Evolutionary conservation across 1,140 invertebrate species (phyloP).

Genomic region (Pachypsylla venusta): DNA sequence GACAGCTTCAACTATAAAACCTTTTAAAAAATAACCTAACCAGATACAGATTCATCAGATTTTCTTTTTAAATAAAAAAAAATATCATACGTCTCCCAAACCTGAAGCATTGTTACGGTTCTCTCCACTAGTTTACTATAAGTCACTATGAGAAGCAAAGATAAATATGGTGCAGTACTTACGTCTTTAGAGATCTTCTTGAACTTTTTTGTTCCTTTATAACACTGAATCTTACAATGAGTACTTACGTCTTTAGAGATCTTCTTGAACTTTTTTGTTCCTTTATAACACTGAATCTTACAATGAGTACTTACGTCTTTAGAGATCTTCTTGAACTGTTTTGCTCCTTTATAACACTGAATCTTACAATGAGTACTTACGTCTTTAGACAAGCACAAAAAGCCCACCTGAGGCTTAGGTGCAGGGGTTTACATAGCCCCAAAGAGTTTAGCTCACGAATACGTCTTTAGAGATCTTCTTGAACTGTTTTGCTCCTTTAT

Average conservation of each 20-base stretch:
- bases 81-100: too few species aligned
- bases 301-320: background rate
- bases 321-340: background rate
- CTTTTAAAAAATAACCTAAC: too few species aligned
- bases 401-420: too few species aligned
- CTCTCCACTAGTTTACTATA: too few species aligned
- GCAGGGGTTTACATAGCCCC: too few species aligned
- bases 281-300: background rate
- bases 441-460: background rate
- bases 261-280: background rate
- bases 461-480: background rate
- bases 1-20: too few species aligned
- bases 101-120: too few species aligned
- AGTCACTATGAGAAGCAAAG: too few species aligned
- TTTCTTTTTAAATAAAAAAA: too few species aligned
- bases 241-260: background rate
- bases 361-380: background rate
- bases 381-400: background rate
- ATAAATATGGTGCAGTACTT: too few species aligned
- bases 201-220: background rate
- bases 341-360: background rate
- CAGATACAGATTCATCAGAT: too few species aligned
- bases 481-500: background rate
- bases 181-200: background rate
- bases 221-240: background rate